Conservation (phyloP, 2,888 invertebrate species). For the Antheraea yamamai region DNA sequence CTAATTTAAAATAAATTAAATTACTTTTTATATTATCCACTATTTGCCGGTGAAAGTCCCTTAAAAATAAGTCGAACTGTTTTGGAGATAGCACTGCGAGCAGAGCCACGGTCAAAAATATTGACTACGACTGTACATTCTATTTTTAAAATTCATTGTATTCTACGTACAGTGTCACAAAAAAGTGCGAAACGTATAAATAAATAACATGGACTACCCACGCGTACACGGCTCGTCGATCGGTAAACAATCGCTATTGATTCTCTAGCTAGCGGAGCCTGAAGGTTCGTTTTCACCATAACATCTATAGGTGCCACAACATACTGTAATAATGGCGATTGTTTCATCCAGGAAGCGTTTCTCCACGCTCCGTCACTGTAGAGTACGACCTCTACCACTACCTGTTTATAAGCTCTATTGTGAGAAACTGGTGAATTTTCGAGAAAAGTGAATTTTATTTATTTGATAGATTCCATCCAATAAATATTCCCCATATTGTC, state of each 20-base stretch:
- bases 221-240: constrained; percentile 44
- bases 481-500: background rate
- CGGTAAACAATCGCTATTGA: constrained; percentile 74
- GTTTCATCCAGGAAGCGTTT: constrained; percentile 75
- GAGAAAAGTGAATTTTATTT: background rate
- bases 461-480: background rate
- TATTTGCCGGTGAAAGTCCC: too few species aligned
- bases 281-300: constrained; percentile 75
- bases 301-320: constrained; percentile 38
- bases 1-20: too few species aligned
- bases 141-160: background rate
- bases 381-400: constrained; percentile 51
- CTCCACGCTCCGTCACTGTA: constrained; percentile 64
- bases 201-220: constrained; percentile 21
- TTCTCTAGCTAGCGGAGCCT: constrained; percentile 67
- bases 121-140: background rate
- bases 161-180: background rate
- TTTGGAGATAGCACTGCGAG: too few species aligned
- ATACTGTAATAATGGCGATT: constrained; percentile 67
- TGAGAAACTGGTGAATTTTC: constrained; percentile 9
- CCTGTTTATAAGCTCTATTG: constrained; percentile 40
- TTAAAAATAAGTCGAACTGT: too few species aligned
- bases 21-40: too few species aligned
- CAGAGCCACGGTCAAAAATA: background rate
- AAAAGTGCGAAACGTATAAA: background rate